phyloP scores from a whole-genome alignment of 2,888 invertebrate species.

The Auanema sp. region DNA sequence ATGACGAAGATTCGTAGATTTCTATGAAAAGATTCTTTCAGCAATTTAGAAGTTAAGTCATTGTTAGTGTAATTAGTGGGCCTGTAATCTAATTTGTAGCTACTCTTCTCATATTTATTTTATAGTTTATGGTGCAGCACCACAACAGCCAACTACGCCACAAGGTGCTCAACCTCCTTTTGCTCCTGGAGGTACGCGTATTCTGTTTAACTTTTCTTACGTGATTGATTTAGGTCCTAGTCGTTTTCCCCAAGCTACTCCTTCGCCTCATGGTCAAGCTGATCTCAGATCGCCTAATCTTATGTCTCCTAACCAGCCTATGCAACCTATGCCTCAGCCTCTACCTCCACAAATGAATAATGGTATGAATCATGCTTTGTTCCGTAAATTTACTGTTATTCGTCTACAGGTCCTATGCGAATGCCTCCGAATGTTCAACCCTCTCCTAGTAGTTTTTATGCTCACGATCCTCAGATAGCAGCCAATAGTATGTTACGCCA shows the following conservation, averaged over 20 bases:
- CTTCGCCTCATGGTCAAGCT: conserved; percentile 27
- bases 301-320: conserved; percentile 32
- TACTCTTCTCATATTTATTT: too few relatives aligned
- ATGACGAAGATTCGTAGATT: too few relatives aligned
- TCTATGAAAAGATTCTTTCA: too few relatives aligned
- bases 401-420: not conserved
- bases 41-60: too few relatives aligned
- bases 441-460: conserved; percentile 9
- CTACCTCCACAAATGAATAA: not conserved
- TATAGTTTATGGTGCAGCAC: too few relatives aligned
- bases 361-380: conserved; percentile 14
- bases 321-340: conserved; percentile 16
- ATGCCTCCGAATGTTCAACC: not conserved
- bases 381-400: not conserved
- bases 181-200: too few relatives aligned
- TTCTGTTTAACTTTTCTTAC: too few relatives aligned
- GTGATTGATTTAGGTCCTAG: not conserved
- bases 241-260: conserved; percentile 29
- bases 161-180: too few relatives aligned
- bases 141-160: too few relatives aligned
- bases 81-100: too few relatives aligned
- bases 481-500: conserved; percentile 9
- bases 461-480: conserved; percentile 14
- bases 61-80: too few relatives aligned
- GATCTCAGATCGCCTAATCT: conserved; percentile 33